Evolutionary conservation across 2,113 vertebrate genomes (phyloP), one percentile per base, ranked within the genome.

Genomic region (Labeo catla): DNA sequence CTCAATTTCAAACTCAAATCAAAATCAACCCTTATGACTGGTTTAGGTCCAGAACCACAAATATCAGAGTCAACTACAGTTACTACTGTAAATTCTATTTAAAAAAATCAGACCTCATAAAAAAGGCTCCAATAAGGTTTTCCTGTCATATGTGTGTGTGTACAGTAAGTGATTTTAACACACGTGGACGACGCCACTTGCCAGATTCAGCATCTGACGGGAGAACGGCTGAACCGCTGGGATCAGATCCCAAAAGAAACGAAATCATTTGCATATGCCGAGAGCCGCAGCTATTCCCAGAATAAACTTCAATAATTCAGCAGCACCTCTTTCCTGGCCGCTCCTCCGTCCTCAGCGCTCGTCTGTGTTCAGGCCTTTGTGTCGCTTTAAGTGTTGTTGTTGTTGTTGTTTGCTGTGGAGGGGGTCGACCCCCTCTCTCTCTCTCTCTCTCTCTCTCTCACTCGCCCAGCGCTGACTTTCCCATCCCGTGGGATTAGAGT

Each of bases 201-300:
- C 95, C 96, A 96, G 95, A 95, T 92, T 89, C 74, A 63, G 43
- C 83, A 83, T 87, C 83, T 82, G 65, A 81, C 16, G 52, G 49
- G 16, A 57, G 66, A 68, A 94, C 92, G 86, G 93, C 89, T 93
- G 89, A 89, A 91, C 95, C 94, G 93, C 93, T 92, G 95, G 96
- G 95, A 95, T 94, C 92, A 89, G 94, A 93, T 96, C 96, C 95
- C 96, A 95, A 96, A 94, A 94, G 95, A 94, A 96, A 95, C 94
- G 92, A 59, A 59, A 95, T 95, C 93, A 96, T 96, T 96, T 96
- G 95, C 95, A 96, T 95, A 95, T 94, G 95, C 92, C 89, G 91
- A 93, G 93, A 95, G 95, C 92, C 92, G 91, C 90, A 92, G 91
- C 93, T 92, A 90, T 91, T 92, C 91, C 86, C 87, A 90, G 94